A percentile compares a stretch with the other conserved stretches of the same genome.
These are phyloP conservation scores for Caenorhabditis sp. DNA, from an alignment of 2,888 invertebrate species.

Conservation along the genomic window DNA sequence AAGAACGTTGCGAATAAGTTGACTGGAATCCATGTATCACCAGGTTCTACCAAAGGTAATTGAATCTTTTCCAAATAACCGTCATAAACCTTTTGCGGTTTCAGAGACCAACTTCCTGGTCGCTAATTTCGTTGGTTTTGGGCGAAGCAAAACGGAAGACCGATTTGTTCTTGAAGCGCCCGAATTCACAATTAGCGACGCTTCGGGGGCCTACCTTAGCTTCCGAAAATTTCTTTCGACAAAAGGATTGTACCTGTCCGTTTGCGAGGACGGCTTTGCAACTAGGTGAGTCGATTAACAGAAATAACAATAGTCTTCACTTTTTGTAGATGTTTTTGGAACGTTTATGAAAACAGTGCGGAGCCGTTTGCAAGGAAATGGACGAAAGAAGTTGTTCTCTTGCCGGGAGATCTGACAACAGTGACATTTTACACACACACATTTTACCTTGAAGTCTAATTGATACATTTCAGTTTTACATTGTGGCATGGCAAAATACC, in stretches of 20 bases:
- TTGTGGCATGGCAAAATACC: slow-evolving; percentile 62
- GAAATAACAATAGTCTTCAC: not conserved
- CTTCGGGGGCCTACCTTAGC: slow-evolving; percentile 62
- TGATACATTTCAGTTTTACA: slow-evolving; percentile 61
- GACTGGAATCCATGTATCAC: slow-evolving; percentile 66
- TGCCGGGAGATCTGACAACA: slow-evolving; percentile 64
- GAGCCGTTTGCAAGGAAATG: slow-evolving; percentile 64
- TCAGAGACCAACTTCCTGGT: slow-evolving; percentile 61
- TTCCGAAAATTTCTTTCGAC: slow-evolving; percentile 68
- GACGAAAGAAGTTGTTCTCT: slow-evolving; percentile 65
- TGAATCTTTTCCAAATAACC: not conserved
- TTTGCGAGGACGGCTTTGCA: slow-evolving; percentile 63
- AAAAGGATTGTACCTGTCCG: slow-evolving; percentile 61
- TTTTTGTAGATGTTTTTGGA: slow-evolving; percentile 64
- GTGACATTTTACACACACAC: too few relatives aligned
- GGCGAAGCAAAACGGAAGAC: slow-evolving; percentile 32
- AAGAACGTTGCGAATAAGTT: slow-evolving; percentile 61
- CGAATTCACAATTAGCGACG: slow-evolving; percentile 61
- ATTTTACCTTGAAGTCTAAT: too few relatives aligned
- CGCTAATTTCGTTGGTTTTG: slow-evolving; percentile 64
- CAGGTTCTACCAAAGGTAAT: slow-evolving; percentile 41
- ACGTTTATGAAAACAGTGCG: slow-evolving; percentile 60
- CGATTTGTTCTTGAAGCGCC: slow-evolving; percentile 69
- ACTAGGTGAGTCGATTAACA: slow-evolving; percentile 37
- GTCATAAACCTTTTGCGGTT: not conserved